Conservation (phyloP, 35 echinoderm and acorn worm genomes). For the Eucidaris tribuloides region DNA sequence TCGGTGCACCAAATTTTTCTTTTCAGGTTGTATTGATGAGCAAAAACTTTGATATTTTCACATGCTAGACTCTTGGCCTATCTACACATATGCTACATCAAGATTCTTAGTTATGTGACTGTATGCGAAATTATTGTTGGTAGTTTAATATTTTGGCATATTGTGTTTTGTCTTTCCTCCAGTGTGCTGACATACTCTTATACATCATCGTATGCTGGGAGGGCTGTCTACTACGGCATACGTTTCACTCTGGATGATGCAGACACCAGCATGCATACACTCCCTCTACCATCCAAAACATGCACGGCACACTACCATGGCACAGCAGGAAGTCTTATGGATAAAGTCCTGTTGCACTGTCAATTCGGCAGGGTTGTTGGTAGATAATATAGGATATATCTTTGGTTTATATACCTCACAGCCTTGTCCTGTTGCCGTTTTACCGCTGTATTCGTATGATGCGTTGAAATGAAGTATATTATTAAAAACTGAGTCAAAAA, state of each 20-base stretch:
- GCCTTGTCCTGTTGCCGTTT: slow-evolving; percentile 3
- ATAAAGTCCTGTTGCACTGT: slow-evolving; percentile 50
- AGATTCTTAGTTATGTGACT: too few relatives aligned
- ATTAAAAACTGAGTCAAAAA: too few relatives aligned
- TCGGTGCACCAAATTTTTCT: too few relatives aligned
- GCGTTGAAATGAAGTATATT: too few relatives aligned
- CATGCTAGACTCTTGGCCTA: too few relatives aligned
- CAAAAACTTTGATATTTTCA: too few relatives aligned
- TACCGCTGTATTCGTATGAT: too few relatives aligned
- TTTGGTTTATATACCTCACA: slow-evolving; percentile 34
- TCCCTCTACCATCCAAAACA: slow-evolving; percentile 25
- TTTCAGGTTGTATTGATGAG: too few relatives aligned
- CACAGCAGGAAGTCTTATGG: slow-evolving; percentile 64
- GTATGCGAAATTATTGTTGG: too few relatives aligned
- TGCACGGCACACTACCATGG: slow-evolving; percentile 55
- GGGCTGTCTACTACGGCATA: slow-evolving; percentile 54
- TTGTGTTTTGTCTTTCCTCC: not conserved
- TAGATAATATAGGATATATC: slow-evolving; percentile 40
- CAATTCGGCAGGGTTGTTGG: slow-evolving; percentile 1
- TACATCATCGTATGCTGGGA: slow-evolving; percentile 22
- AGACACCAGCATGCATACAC: slow-evolving; percentile 49
- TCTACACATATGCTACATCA: too few relatives aligned
- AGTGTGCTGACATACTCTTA: not conserved
- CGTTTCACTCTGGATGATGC: slow-evolving; percentile 79
- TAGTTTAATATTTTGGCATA: too few relatives aligned